phyloP scores from a whole-genome alignment of 2,797 vertebrate species.

The Brotula barbata region DNA sequence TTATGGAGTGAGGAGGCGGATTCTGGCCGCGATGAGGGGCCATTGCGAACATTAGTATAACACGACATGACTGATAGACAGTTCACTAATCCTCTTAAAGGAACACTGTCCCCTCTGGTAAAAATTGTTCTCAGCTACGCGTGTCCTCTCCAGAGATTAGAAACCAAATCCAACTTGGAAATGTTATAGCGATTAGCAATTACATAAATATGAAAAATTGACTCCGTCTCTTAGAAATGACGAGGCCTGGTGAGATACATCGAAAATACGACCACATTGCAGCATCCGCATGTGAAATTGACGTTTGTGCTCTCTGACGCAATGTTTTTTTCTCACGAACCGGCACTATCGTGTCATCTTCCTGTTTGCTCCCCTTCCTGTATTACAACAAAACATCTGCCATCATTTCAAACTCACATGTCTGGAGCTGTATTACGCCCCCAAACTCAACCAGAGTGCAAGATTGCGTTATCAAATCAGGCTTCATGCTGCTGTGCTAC shows the following conservation, averaged over 20 bases:
- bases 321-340: conserved; percentile 43
- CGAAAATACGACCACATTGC: conserved; percentile 41
- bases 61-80: conserved; percentile 78
- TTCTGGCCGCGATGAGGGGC: conserved; percentile 64
- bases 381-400: conserved; percentile 75
- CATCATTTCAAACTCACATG: conserved; percentile 64
- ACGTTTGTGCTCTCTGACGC: conserved; percentile 45
- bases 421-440: conserved; percentile 64
- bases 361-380: conserved; percentile 50
- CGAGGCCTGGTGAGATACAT: conserved; percentile 37
- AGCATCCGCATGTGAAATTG: conserved; percentile 44
- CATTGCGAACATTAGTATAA: conserved; percentile 76
- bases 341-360: conserved; percentile 62
- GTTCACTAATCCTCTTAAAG: conserved; percentile 83
- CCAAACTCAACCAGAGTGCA: conserved; percentile 75
- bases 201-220: conserved; percentile 62
- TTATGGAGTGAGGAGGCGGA: conserved; percentile 66
- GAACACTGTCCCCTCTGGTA: conserved; percentile 79
- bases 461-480: conserved; percentile 72
- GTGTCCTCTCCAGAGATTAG: conserved; percentile 72
- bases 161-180: conserved; percentile 70
- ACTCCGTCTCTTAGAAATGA: conserved; percentile 46
- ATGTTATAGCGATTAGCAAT: conserved; percentile 76
- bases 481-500: conserved; percentile 45
- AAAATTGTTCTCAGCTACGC: conserved; percentile 68